Base-by-base conservation (phyloP, 1,140 invertebrate species). In the Pseudoatta argentina region DNA sequence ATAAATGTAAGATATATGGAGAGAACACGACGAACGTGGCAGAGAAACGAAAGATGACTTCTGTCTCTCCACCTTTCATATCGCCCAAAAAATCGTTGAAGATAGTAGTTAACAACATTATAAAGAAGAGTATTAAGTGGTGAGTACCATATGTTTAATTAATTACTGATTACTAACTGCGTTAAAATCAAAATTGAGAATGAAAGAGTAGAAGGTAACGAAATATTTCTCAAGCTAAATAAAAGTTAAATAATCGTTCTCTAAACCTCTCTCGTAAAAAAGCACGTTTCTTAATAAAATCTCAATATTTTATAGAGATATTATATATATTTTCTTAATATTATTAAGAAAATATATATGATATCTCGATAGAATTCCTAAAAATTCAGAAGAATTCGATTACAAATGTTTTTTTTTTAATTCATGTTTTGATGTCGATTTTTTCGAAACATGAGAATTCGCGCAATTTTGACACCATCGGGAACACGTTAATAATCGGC, bases 111-210 rank as follows among this genome's bases (percentile, higher is more conserved):
- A 93, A 90, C 82, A 95, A 93, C 82, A 95, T 94, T 79, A 94
- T 95, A 64, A 93, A 94, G 73, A 92, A 90, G 63, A 94, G 93
- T 89, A 95, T 94, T 77, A 93, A 94, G 89, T 95, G 94, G 95
- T 95, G 87, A 95, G 94, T 93, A 59, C 2, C 21, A 2, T 39
- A 61, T 61, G 16, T 39, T 71, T 27, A 21, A 55, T 79, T 44
- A 4, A 18, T 48, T 71, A 27, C 16, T 48, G 16, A 61, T 30
- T 79, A 0, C 34, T 77, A 24, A 21, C 14, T 10, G 16, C 3
- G 16, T 10, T 44, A 10, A 24, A 24, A 16, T 7, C 27, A 51
- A 69, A 55, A 34, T n/a, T 18, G n/a, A 69, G 21, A 24, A 44
- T 1, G 0, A n/a, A 3, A 27, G 10, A 24, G 1, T 8, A 18